Base-by-base conservation (phyloP, 2,797 vertebrate species). In the Propithecus deckenii region DNA sequence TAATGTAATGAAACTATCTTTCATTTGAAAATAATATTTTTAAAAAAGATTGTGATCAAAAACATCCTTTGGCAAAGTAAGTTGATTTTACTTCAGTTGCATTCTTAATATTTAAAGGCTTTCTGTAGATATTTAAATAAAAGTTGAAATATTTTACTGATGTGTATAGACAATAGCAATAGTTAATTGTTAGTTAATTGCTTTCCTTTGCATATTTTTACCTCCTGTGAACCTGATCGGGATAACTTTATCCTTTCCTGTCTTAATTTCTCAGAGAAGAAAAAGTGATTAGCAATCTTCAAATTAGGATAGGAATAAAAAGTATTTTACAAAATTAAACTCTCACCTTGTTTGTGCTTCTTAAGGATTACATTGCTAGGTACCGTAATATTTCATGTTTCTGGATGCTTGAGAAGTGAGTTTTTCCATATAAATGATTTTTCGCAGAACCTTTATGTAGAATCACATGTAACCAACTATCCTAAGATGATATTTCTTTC, bases 201-300 rank as follows among this genome's bases (percentile, higher is more conserved):
- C 41, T 81, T 81, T 59, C 55, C 41, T 81, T 17, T 13, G 11
- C 12, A 15, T 61, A 43, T 43, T 81, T 81, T 89, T 89, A 55
- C 55, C n/a, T 63, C 25, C 9, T 57, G 28, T 78, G 85, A 59
- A 71, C 52, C n/a, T 71, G 71, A 55, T 71, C 85, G 32, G 14
- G 52, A 76, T 89, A 46, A 25, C 43, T 83, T 91, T 81, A 22
- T 87, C 23, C 80, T 81, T 63, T 75, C 25, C 25, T 38, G 0
- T 94, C 17, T 94, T 90, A 46, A 35, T 91, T 87, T 83, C 32
- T 18, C 61, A 95, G 35, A 80, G 20, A 86, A 84, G 71, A 89
- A 92, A 78, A 75, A 59, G 11, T 79, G 41, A 61, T 43, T 55
- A 95, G 52, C 15, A 63, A 28, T 65, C 22, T 81, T 92, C 74